Evolutionary conservation across 2,113 vertebrate genomes (phyloP).

Genomic region (Podiceps cristatus): DNA sequence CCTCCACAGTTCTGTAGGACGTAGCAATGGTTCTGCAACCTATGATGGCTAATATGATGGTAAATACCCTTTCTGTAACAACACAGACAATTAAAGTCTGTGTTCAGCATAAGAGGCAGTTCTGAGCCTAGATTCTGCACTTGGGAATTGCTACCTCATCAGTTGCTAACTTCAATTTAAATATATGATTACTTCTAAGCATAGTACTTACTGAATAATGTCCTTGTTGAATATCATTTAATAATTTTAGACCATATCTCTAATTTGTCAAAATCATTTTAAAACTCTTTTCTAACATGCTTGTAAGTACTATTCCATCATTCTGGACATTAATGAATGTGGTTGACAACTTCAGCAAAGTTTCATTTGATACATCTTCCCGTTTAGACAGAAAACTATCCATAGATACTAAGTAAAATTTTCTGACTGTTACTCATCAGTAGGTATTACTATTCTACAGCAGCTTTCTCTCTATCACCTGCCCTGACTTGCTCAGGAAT

Average conservation of each 20-base stretch:
- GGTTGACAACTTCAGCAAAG: background rate
- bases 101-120: background rate
- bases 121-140: background rate
- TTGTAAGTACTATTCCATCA: background rate
- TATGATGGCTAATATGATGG: background rate
- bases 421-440: background rate
- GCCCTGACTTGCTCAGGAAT: background rate
- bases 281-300: background rate
- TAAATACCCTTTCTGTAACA: background rate
- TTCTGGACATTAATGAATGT: background rate
- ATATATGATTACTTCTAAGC: background rate
- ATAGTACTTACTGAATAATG: background rate
- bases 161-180: background rate
- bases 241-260: background rate
- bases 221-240: background rate
- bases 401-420: background rate
- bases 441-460: background rate
- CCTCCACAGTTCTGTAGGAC: background rate
- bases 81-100: background rate
- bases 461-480: background rate
- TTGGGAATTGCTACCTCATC: background rate
- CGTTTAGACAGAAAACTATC: background rate
- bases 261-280: background rate
- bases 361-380: background rate
- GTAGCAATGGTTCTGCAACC: background rate